Evolutionary conservation across 92 coral and sea anemone genomes (phyloP), one percentile per base, ranked within the genome.

Genomic region (Metridium senile): DNA sequence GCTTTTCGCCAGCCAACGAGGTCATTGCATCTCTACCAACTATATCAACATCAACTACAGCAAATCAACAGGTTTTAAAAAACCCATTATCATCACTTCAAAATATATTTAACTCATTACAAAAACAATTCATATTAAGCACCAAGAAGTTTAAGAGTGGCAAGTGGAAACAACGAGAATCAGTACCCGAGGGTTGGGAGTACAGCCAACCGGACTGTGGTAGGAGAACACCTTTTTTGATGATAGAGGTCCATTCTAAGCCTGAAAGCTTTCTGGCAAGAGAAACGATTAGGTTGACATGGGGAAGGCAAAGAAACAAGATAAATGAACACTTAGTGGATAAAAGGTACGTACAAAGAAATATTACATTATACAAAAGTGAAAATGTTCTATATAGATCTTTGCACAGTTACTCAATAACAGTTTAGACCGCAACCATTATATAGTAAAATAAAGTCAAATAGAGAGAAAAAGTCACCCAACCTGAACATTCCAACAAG

Each of bases 171-270:
- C 26, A 63, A 19, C 26, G 28, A 59, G 65, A 59, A 26, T 59
- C 17, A 1, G 13, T 4, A 6, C 49, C 6, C 49, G 13, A 39
- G 49, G 49, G 49, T 4, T 4, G 6, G 49, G 49, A 39, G 13
- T 39, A 39, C 49, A 6, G 49, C 13, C 8, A 11, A 28, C 69
- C 69, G 31, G 10, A 28, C 21, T 66, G 61, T 20, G 59, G n/a
- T 26, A 33, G 43, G 25, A 29, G 6, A 56, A 11, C 11, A 34
- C 78, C 70, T 19, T 76, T 76, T 59, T 76, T 76, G 23, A 47
- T 76, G 1, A 83, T 83, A 43, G 82, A 83, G 58, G 81, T 83
- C 26, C 87, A 83, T 43, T 76, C 87, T 54, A 28, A 33, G 25
- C 87, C 87, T 22, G 32, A 62, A 1, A 70, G 72, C 26, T 76